These are phyloP conservation scores for Leucoraja ocellata DNA, from an alignment of 2,797 vertebrate genomes.

Conservation along the genomic window DNA sequence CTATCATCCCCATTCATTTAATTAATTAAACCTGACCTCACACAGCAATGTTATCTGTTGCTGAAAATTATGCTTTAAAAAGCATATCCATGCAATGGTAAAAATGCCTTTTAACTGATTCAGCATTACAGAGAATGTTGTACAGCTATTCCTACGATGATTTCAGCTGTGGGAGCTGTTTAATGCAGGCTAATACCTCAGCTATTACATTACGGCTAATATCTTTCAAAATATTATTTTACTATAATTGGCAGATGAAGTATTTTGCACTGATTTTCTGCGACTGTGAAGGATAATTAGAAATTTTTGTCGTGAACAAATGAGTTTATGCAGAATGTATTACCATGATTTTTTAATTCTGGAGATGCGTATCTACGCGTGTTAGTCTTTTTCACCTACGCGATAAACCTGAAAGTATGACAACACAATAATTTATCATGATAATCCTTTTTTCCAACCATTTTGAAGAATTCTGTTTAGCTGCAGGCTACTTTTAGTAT, in stretches of 20 bases:
- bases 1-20: not conserved
- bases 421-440: not conserved
- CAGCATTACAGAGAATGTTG: not conserved
- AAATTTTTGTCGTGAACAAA: not conserved
- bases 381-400: no score
- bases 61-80: not conserved
- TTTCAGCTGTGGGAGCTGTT: not conserved
- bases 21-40: not conserved
- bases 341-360: not conserved
- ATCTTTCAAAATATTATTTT: not conserved
- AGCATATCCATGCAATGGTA: not conserved
- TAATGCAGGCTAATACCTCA: not conserved
- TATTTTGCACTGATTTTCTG: not conserved
- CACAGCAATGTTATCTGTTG: not conserved
- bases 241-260: not conserved
- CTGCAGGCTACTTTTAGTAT: not conserved
- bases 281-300: not conserved
- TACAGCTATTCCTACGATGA: not conserved
- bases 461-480: constrained; percentile 1
- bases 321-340: not conserved
- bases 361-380: not conserved
- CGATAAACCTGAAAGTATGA: not conserved
- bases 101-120: not conserved
- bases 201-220: not conserved
- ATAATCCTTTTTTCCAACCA: not conserved